Evolutionary conservation across 2,797 vertebrate genomes (phyloP).

Genomic region (Anomalospiza imberbis): DNA sequence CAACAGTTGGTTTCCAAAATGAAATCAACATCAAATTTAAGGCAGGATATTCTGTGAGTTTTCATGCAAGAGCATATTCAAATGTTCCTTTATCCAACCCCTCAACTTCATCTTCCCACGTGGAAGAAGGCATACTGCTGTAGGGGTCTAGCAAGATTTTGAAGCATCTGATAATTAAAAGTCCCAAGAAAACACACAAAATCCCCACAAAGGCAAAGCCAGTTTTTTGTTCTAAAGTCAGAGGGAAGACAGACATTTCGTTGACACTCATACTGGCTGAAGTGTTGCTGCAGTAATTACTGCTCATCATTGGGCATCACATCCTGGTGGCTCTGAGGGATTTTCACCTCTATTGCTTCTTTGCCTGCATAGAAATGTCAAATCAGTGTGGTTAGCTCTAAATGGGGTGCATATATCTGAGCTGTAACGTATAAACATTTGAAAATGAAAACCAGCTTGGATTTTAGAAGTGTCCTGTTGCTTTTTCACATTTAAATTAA

Average conservation of each 20-base stretch:
- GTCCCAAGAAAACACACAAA: conserved; percentile 91
- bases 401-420: neutral
- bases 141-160: conserved; percentile 95
- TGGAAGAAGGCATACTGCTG: conserved; percentile 97
- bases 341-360: conserved; percentile 47
- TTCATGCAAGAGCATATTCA: conserved; percentile 93
- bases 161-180: conserved; percentile 95
- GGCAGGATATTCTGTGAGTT: conserved; percentile 40
- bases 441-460: neutral
- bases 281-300: conserved; percentile 88
- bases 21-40: conserved; percentile 45
- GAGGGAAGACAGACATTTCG: conserved; percentile 85
- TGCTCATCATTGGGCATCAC: conserved; percentile 83
- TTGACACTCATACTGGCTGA: conserved; percentile 88
- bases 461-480: neutral
- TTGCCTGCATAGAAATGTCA: conserved; percentile 61
- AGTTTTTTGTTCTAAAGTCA: conserved; percentile 96
- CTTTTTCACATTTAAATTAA: neutral
- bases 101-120: conserved; percentile 93
- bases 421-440: neutral
- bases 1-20: conserved; percentile 36
- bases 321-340: conserved; percentile 54
- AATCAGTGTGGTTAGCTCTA: conserved; percentile 37
- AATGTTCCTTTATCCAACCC: conserved; percentile 96
- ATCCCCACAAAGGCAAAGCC: conserved; percentile 95